Evolutionary conservation across 2,888 invertebrate species (phyloP).

Genomic region (Polyommatus icarus): DNA sequence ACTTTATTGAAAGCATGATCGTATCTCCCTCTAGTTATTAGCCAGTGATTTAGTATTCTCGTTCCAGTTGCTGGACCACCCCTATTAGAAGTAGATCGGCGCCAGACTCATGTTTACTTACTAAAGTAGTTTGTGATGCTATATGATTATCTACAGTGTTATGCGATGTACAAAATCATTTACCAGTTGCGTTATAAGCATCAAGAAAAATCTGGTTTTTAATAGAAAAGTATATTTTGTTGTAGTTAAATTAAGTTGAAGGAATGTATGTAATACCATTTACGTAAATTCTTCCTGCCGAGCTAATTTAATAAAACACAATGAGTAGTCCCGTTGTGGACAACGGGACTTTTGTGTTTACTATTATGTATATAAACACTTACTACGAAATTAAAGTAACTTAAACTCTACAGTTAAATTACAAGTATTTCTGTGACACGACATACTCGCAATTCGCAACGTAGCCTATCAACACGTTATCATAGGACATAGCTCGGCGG

Average conservation of each 20-base stretch:
- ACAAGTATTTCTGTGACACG: neutral
- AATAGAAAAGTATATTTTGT: neutral
- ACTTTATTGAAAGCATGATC: constrained; percentile 75
- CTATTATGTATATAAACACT: too few relatives aligned
- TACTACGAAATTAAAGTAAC: neutral
- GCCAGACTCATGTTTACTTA: constrained; percentile 48
- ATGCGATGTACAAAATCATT: constrained; percentile 14
- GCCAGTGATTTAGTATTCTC: constrained; percentile 68
- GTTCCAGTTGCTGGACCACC: constrained; percentile 60
- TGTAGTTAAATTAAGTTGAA: neutral
- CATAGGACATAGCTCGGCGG: constrained; percentile 52
- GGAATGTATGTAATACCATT: neutral
- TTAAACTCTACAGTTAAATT: neutral
- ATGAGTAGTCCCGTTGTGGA: too few relatives aligned
- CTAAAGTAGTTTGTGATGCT: constrained; percentile 37
- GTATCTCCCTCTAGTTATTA: constrained; percentile 74
- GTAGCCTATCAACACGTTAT: constrained; percentile 47
- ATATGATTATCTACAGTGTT: neutral
- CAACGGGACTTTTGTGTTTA: too few relatives aligned
- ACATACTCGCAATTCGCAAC: constrained; percentile 22
- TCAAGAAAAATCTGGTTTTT: neutral
- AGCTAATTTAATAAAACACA: too few relatives aligned
- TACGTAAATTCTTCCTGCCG: too few relatives aligned
- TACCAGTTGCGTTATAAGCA: neutral
- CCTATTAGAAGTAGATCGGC: constrained; percentile 61